Evolutionary conservation across 2,797 vertebrate species (phyloP).

Genomic region (Coregonus sp.): DNA sequence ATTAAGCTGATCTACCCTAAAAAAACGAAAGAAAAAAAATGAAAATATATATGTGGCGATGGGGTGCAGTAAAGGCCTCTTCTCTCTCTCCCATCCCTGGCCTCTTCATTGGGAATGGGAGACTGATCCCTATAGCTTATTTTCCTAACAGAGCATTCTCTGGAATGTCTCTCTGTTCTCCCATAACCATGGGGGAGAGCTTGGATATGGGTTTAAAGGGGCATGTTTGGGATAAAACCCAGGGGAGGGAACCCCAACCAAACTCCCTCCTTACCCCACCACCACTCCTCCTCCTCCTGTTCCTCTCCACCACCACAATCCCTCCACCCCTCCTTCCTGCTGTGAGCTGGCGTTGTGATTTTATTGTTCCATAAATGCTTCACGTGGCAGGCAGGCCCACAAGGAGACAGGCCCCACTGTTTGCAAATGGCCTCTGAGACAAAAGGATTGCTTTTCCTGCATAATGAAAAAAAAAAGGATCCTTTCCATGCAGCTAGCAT

Average conservation of each 20-base stretch:
- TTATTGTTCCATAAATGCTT: slow-evolving; percentile 78
- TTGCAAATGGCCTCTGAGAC: slow-evolving; percentile 68
- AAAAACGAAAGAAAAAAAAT: too few relatives aligned
- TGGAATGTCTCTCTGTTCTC: slow-evolving; percentile 68
- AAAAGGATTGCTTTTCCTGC: slow-evolving; percentile 61
- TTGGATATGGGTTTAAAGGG: slow-evolving; percentile 64
- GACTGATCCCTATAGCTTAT: slow-evolving; percentile 69
- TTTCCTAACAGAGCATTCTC: slow-evolving; percentile 64
- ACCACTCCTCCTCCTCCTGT: slow-evolving; percentile 24
- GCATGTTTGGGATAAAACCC: slow-evolving; percentile 70
- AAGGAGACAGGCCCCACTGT: slow-evolving; percentile 59
- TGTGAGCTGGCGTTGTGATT: slow-evolving; percentile 56
- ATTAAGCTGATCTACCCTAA: too few relatives aligned
- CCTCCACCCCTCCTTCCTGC: too few relatives aligned
- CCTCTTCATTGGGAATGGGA: slow-evolving; percentile 71
- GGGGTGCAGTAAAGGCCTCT: slow-evolving; percentile 62
- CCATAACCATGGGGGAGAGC: slow-evolving; percentile 50
- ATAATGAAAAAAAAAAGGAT: slow-evolving; percentile 40
- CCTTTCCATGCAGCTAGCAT: slow-evolving; percentile 26
- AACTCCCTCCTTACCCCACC: slow-evolving; percentile 24
- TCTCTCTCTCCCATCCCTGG: slow-evolving; percentile 64
- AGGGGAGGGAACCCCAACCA: slow-evolving; percentile 55
- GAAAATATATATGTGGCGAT: slow-evolving; percentile 53
- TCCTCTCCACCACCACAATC: too few relatives aligned
- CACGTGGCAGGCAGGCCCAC: slow-evolving; percentile 59